Percentiles rank a stretch among this genome's conserved stretches.
Evolutionary conservation across 2,888 invertebrate species (phyloP).

Genomic region (Copidosoma aretas): DNA sequence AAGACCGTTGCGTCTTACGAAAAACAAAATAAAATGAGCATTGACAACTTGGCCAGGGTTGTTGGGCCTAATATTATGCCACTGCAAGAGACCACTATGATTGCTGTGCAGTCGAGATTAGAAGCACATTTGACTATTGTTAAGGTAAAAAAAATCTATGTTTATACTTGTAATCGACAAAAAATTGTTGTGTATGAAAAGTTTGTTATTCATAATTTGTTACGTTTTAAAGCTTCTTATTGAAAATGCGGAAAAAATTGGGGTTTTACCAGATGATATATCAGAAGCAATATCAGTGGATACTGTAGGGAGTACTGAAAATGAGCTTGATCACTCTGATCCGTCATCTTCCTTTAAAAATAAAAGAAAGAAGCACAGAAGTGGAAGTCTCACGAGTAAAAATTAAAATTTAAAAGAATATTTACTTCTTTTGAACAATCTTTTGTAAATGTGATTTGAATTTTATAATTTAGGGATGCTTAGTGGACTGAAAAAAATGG

Average conservation of each 20-base stretch:
- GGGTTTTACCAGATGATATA: constrained; percentile 72
- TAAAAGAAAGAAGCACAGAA: constrained; percentile 77
- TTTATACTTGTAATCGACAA: no score
- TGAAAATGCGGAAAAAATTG: constrained; percentile 77
- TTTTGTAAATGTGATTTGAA: background rate
- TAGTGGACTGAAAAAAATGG: constrained; percentile 79
- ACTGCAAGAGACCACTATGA: constrained; percentile 68
- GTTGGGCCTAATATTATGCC: constrained; percentile 89
- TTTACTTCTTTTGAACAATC: background rate
- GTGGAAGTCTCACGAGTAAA: constrained; percentile 86
- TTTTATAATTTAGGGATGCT: constrained; percentile 69
- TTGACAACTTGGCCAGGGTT: constrained; percentile 83
- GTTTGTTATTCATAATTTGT: background rate
- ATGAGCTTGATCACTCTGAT: constrained; percentile 55
- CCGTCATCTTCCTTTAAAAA: constrained; percentile 55
- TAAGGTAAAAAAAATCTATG: constrained; percentile 66
- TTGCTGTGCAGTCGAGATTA: constrained; percentile 69
- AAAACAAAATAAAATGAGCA: constrained; percentile 81
- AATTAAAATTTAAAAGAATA: constrained; percentile 7
- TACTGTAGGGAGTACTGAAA: constrained; percentile 51
- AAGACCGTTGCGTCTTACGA: constrained; percentile 74
- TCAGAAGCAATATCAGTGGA: constrained; percentile 61
- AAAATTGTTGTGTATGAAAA: background rate
- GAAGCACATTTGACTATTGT: constrained; percentile 75
- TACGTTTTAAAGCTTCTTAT: constrained; percentile 71